Conservation (phyloP, 2,113 vertebrate species). For the Atlantisia rogersi region DNA sequence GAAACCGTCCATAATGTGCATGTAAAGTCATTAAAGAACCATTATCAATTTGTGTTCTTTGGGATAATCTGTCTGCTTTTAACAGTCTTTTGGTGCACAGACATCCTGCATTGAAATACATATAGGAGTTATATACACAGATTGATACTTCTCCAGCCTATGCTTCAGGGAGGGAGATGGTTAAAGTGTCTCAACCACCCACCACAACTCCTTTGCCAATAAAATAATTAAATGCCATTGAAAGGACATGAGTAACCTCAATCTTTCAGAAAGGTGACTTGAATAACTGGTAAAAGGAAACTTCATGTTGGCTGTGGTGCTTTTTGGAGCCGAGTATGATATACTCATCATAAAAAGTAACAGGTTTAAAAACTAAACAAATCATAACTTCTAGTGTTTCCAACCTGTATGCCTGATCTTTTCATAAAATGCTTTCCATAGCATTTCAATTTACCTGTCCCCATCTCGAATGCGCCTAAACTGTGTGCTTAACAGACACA, state of each 20-base stretch:
- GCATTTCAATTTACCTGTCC: slow-evolving; percentile 84
- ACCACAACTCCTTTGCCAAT: not conserved
- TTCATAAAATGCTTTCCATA: not conserved
- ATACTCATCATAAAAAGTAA: not conserved
- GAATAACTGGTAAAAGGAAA: not conserved
- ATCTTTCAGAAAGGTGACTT: not conserved
- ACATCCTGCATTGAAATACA: not conserved
- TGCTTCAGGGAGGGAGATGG: not conserved
- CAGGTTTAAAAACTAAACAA: not conserved
- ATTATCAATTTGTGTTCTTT: not conserved
- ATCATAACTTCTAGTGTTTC: not conserved
- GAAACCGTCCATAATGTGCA: not conserved
- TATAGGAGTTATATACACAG: not conserved
- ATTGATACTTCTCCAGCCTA: not conserved
- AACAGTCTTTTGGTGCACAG: not conserved
- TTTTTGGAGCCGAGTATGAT: not conserved
- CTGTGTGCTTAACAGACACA: slow-evolving; percentile 91
- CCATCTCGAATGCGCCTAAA: slow-evolving; percentile 91
- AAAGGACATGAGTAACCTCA: not conserved
- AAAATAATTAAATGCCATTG: not conserved
- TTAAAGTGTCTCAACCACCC: not conserved
- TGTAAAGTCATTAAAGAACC: not conserved
- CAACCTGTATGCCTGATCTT: not conserved
- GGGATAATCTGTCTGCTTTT: not conserved
- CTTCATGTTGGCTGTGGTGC: not conserved